Evolutionary conservation across 2,888 invertebrate species (phyloP).

Genomic region (Scaptomyza polygonia): DNA sequence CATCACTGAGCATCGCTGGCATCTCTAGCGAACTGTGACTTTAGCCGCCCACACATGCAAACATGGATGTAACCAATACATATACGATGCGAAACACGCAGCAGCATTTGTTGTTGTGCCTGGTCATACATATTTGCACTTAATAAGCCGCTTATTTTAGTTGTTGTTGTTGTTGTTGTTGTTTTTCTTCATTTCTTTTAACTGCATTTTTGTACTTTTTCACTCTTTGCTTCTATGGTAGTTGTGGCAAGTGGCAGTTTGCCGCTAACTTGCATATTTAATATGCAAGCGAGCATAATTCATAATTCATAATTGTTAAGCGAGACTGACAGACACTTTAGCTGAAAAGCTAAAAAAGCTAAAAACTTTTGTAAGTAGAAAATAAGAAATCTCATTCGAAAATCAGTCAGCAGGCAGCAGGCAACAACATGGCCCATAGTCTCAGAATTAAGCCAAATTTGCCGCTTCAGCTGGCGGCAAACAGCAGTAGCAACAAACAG

Average conservation of each 20-base stretch:
- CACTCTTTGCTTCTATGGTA: constrained; percentile 32
- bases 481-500: constrained; percentile 32
- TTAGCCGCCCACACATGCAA: constrained; percentile 51
- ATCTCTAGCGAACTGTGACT: constrained; percentile 47
- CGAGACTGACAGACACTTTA: constrained; percentile 59
- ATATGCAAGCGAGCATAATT: constrained; percentile 69
- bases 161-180: constrained; percentile 9
- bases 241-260: constrained; percentile 33
- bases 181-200: constrained; percentile 16
- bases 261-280: constrained; percentile 55
- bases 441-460: constrained; percentile 75
- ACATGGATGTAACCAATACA: constrained; percentile 34
- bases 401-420: constrained; percentile 36
- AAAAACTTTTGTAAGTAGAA: constrained; percentile 29
- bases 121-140: constrained; percentile 76
- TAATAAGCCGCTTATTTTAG: constrained; percentile 66
- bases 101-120: constrained; percentile 20
- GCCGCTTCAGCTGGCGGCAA: constrained; percentile 69
- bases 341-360: constrained; percentile 36
- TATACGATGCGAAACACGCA: constrained; percentile 42
- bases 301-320: constrained; percentile 68
- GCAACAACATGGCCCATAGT: constrained; percentile 23
- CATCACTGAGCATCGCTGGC: constrained; percentile 32
- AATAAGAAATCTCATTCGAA: constrained; percentile 48
- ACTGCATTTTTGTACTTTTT: constrained; percentile 8